phyloP scores from a whole-genome alignment of 2,888 invertebrate species.

The Labia minor region DNA sequence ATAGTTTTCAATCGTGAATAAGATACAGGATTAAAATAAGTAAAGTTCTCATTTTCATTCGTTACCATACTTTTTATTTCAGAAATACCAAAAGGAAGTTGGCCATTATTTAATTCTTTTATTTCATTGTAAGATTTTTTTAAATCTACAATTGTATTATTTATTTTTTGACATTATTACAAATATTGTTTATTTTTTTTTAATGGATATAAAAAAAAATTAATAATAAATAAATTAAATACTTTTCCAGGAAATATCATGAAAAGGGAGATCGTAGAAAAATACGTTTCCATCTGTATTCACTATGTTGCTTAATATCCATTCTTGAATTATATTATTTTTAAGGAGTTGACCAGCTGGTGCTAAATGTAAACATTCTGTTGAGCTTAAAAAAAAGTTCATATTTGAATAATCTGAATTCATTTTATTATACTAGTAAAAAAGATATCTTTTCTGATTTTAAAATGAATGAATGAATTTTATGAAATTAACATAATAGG shows the following conservation, averaged over 20 bases:
- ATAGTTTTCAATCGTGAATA: constrained; percentile 26
- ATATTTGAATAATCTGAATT: too few relatives aligned
- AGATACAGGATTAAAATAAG: constrained; percentile 23
- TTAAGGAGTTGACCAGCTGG: constrained; percentile 42
- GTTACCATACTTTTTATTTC: constrained; percentile 29
- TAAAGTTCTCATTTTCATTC: not conserved
- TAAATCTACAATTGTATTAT: constrained; percentile 24
- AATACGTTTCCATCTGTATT: constrained; percentile 42
- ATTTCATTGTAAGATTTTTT: constrained; percentile 32
- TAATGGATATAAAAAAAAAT: not conserved
- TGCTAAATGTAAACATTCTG: constrained; percentile 32
- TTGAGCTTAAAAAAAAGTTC: not conserved
- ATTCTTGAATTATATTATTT: constrained; percentile 45
- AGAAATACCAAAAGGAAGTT: constrained; percentile 40
- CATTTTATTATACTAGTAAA: too few relatives aligned
- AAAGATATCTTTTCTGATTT: too few relatives aligned
- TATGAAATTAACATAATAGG: too few relatives aligned
- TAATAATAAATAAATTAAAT: not conserved
- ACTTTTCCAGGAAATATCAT: constrained; percentile 9
- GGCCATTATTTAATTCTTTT: constrained; percentile 34
- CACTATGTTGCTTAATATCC: constrained; percentile 41
- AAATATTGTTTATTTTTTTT: not conserved
- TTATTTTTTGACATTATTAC: too few relatives aligned
- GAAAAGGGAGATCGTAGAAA: constrained; percentile 25
- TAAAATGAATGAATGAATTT: too few relatives aligned